Evolutionary conservation across 1,140 invertebrate genomes (phyloP), one percentile per base, ranked within the genome.

Genomic region (Chlorops oryzae): DNA sequence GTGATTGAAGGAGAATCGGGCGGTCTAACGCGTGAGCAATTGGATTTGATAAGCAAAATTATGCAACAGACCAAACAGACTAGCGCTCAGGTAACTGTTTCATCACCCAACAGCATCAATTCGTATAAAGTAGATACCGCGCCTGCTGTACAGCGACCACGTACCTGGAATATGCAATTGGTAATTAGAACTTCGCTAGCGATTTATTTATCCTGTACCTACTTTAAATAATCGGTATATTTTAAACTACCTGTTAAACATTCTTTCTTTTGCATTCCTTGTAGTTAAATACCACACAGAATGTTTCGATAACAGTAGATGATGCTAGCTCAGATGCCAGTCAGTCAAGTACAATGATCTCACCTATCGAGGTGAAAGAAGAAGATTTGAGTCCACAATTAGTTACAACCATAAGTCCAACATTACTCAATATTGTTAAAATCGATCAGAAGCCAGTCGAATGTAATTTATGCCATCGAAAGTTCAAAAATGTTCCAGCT

Each of bases 401-500:
- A 5, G 69, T 73, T 25, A 59, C 73, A 3, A 55, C 73, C 20
- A 66, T 73, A 9, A 73, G 66, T 59, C 59, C 63, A 32, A 63
- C 70, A 49, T 50, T 69, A 44, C 55, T 70, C 28, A 78, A 74
- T 54, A 78, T 78, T 47, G 61, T 75, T 5, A 75, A 80, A 56
- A 63, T 74, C 22, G 82, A 84, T 51, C 76, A 78, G 15, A 90
- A 90, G 67, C 90, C 89, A 21, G 92, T 95, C 20, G 89, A 93
- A 72, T 97, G 94, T 73, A 92, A 90, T 74, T 80, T 96, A 32
- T 97, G 94, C 71, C 87, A 93, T 72, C 80, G 91, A 42, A 87
- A 91, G 73, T 96, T 97, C 75, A 96, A 96, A 77, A 98, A 96
- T 73, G 88, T 96, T 71, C 91, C 93, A 6, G 94, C 93, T 15